Evolutionary conservation across 1,140 invertebrate genomes (phyloP).

Genomic region (Macrostomum lignano): DNA sequence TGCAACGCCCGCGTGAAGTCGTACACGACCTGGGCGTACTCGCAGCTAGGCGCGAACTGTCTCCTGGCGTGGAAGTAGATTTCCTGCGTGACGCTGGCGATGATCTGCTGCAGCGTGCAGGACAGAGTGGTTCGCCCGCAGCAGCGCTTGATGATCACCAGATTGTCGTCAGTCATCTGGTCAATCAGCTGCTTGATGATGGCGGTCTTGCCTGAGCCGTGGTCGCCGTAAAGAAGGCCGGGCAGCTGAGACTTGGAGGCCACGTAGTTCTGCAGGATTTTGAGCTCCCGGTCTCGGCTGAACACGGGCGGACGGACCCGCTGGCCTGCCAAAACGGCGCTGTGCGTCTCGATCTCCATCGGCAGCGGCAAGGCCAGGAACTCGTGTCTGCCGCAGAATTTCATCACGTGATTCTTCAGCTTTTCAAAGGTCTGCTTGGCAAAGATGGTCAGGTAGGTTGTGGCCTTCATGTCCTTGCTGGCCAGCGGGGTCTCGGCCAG

Average conservation of each 20-base stretch:
- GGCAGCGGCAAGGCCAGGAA: too few species aligned
- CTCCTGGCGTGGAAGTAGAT: too few species aligned
- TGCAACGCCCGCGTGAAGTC: neutral
- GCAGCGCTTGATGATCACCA: neutral
- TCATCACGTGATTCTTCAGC: too few species aligned
- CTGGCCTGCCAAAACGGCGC: too few species aligned
- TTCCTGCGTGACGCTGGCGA: neutral
- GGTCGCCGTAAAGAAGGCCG: neutral
- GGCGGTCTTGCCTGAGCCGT: neutral
- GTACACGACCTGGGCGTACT: neutral
- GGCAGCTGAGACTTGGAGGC: neutral
- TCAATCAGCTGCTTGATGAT: neutral
- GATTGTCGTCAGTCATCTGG: neutral
- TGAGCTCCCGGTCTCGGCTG: constrained; percentile 1
- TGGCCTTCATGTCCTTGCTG: too few species aligned
- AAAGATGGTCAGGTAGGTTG: too few species aligned
- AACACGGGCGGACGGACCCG: too few species aligned
- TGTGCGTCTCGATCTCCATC: too few species aligned
- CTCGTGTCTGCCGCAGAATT: too few species aligned
- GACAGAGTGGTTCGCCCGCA: neutral
- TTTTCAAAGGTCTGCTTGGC: too few species aligned
- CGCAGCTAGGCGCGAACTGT: neutral
- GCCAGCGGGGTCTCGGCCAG: too few species aligned
- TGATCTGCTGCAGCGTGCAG: neutral
- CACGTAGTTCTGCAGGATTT: neutral